These are phyloP conservation scores for Adoxophyes honmai DNA, from an alignment of 1,140 invertebrate genomes.

Conservation along the genomic window DNA sequence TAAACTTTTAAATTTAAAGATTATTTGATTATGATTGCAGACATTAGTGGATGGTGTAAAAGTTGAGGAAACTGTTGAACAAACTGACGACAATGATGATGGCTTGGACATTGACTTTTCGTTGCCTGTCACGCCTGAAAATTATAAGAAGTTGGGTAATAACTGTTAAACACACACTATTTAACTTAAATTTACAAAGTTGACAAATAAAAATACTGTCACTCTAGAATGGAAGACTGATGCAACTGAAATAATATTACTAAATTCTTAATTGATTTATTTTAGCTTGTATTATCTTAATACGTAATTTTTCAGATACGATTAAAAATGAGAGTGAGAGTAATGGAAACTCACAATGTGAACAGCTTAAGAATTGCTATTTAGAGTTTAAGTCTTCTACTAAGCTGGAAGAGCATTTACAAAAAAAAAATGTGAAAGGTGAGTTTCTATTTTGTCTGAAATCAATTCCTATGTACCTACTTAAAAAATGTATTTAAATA, in stretches of 20 bases:
- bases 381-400: constrained; percentile 18
- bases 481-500: constrained; percentile 8
- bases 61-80: neutral
- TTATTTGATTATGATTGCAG: neutral
- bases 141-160: constrained; percentile 18
- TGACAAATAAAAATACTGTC: too few species aligned
- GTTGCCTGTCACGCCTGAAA: neutral
- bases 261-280: neutral
- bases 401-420: constrained; percentile 27
- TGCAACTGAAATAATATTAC: too few species aligned
- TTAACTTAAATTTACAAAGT: too few species aligned
- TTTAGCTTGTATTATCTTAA: too few species aligned
- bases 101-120: constrained; percentile 9
- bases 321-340: constrained; percentile 24
- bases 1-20: too few species aligned
- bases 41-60: neutral
- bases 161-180: too few species aligned
- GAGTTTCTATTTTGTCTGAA: neutral
- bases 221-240: too few species aligned
- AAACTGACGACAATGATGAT: constrained; percentile 6
- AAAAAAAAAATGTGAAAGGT: constrained; percentile 38
- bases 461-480: neutral
- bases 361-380: constrained; percentile 30
- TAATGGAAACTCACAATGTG: neutral
- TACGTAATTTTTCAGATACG: constrained; percentile 4